Conservation (phyloP, 2,888 invertebrate species). For the Amphipoea oculea region DNA sequence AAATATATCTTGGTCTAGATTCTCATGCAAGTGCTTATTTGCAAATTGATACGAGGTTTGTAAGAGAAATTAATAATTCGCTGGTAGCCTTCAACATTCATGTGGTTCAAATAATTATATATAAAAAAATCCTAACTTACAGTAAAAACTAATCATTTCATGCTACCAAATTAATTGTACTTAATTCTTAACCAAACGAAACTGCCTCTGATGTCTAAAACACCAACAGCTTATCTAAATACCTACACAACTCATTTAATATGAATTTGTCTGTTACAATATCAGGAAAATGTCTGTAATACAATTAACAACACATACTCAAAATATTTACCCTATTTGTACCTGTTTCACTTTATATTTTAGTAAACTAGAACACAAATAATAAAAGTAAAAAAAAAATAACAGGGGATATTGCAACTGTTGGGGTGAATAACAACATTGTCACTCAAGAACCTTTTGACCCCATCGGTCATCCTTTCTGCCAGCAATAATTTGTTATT, state of each 20-base stretch:
- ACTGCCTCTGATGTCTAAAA: not conserved
- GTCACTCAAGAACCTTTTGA: not conserved
- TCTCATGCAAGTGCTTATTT: conserved; percentile 3
- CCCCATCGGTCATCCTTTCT: not conserved
- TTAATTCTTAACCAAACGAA: conserved; percentile 15
- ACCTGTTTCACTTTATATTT: conserved; percentile 15
- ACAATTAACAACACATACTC: conserved; percentile 5
- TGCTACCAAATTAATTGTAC: conserved; percentile 2
- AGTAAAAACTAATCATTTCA: not conserved
- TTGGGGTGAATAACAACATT: not conserved
- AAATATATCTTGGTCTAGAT: not conserved
- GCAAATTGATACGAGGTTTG: conserved; percentile 5
- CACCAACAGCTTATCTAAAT: not conserved
- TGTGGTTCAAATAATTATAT: not conserved
- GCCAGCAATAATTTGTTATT: not conserved
- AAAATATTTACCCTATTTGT: not conserved
- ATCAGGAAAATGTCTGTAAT: conserved; percentile 39
- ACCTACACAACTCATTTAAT: conserved; percentile 5
- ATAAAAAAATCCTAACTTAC: not conserved
- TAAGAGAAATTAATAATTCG: conserved; percentile 8
- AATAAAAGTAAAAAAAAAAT: not conserved
- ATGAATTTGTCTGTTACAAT: conserved; percentile 32
- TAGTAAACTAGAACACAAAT: not conserved
- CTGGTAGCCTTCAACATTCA: conserved; percentile 19
- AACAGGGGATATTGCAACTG: not conserved